A percentile compares a stretch with the other conserved stretches of the same genome.
These are phyloP conservation scores for Salmo trutta DNA, from an alignment of 2,797 vertebrate genomes.

Conservation along the genomic window DNA sequence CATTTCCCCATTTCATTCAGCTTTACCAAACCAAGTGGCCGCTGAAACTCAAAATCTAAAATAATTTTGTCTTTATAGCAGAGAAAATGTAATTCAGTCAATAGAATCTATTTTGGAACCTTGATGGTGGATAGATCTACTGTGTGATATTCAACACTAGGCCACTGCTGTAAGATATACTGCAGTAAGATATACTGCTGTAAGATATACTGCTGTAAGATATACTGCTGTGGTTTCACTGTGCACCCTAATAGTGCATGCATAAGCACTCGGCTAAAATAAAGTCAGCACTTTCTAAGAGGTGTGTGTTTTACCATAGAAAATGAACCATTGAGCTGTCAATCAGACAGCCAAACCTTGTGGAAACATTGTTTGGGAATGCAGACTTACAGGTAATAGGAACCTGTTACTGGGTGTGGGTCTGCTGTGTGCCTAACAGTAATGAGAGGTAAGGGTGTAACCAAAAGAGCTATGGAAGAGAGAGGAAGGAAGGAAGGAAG, in stretches of 20 bases:
- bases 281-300: constrained; percentile 7
- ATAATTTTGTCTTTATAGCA: too few relatives aligned
- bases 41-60: neutral
- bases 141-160: neutral
- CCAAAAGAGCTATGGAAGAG: constrained; percentile 32
- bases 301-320: constrained; percentile 14
- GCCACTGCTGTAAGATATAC: constrained; percentile 12
- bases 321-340: constrained; percentile 16
- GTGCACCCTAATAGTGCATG: constrained; percentile 1
- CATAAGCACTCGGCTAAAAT: constrained; percentile 16
- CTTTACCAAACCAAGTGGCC: neutral
- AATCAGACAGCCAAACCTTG: constrained; percentile 22
- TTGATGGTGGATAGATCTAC: neutral
- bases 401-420: constrained; percentile 58
- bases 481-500: constrained; percentile 1
- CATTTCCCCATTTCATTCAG: constrained; percentile 5
- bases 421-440: constrained; percentile 54
- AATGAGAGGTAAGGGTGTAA: constrained; percentile 60
- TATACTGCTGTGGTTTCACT: constrained; percentile 13
- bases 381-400: constrained; percentile 69
- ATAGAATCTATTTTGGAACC: neutral
- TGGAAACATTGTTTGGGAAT: constrained; percentile 65
- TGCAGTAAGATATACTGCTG: neutral
- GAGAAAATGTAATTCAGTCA: neutral
- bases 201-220: constrained; percentile 4